Evolutionary conservation across 1,140 invertebrate species (phyloP).

Genomic region (Hetaerina americana): DNA sequence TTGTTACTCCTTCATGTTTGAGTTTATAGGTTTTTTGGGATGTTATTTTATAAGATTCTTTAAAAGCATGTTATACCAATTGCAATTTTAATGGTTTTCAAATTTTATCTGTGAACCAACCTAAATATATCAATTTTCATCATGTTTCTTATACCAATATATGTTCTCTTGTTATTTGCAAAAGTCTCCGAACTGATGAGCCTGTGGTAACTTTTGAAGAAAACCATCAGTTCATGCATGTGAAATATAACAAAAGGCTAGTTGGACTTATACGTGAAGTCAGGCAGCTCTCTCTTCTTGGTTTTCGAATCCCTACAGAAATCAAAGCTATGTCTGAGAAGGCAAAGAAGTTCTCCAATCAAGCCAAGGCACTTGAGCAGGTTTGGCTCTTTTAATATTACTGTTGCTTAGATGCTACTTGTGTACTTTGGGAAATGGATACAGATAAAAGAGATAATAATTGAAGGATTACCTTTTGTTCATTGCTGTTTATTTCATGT

Average conservation of each 20-base stretch:
- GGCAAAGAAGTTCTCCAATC: slow-evolving; percentile 62
- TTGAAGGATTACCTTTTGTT: background rate
- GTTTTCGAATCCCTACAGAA: slow-evolving; percentile 59
- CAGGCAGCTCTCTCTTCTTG: slow-evolving; percentile 62
- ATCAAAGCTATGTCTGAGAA: slow-evolving; percentile 49
- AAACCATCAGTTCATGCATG: slow-evolving; percentile 61
- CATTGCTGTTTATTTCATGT: background rate
- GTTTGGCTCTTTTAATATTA: slow-evolving; percentile 26
- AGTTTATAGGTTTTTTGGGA: no score
- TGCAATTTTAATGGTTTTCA: no score
- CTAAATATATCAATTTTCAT: no score
- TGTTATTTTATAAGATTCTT: no score
- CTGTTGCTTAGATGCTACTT: no score
- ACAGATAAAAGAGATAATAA: background rate
- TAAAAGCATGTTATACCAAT: no score
- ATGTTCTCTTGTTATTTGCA: no score
- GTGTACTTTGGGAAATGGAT: no score
- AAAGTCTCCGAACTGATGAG: slow-evolving; percentile 53
- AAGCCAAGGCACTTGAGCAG: slow-evolving; percentile 76
- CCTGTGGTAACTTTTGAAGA: slow-evolving; percentile 62
- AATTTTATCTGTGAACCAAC: no score
- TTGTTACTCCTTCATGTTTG: no score
- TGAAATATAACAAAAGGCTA: slow-evolving; percentile 74
- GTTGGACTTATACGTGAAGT: slow-evolving; percentile 71
- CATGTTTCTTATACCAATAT: no score